Base-by-base conservation (phyloP, 2,113 vertebrate species). In the Sterna hirundo region DNA sequence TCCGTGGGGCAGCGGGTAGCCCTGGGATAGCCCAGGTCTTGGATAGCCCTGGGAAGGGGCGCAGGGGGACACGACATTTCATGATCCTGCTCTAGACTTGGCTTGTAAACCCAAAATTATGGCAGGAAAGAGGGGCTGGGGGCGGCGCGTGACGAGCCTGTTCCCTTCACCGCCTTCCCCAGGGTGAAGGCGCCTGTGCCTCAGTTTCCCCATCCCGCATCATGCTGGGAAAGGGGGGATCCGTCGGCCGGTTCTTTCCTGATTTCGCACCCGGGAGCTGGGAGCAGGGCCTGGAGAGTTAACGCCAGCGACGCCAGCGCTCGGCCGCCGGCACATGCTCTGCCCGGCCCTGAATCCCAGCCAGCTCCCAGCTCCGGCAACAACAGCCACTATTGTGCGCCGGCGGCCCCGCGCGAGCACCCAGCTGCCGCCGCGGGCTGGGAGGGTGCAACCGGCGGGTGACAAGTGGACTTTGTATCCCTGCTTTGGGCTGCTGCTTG, bases 391-490 rank as follows among this genome's bases (percentile, higher is more conserved):
- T 69, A 92, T 96, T 96, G 92, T 91, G 92, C 23, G 26, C 61
- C 74, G 13, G 57, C 30, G 15, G 61, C 85, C 34, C 52, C 1
- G 82, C 42, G 87, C 87, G 38, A 62, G 85, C 96, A 76, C 86
- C 91, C 86, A 85, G 92, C 95, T 84, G 90, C 92, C 29, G 64
- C 89, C 49, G 8, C 42, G 2, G 62, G 42, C 30, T 12, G 83
- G 78, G 7, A 68, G 96, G 94, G 79, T 65, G 83, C 92, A 88
- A 29, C 52, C 20, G 23, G 26, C 15, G 85, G 78, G 91, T 71
- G 85, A 97, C 94, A 92, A 91, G 78, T 52, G 96, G 96, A 93
- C 96, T 95, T 96, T 92, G 95, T 94, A 44, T 94, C 94, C 74
- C 58, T 0, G 19, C 60, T 58, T 17, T 6, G 55, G 85, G 69